Base-by-base conservation (phyloP, 2,797 vertebrate species). In the Bradypus variegatus region DNA sequence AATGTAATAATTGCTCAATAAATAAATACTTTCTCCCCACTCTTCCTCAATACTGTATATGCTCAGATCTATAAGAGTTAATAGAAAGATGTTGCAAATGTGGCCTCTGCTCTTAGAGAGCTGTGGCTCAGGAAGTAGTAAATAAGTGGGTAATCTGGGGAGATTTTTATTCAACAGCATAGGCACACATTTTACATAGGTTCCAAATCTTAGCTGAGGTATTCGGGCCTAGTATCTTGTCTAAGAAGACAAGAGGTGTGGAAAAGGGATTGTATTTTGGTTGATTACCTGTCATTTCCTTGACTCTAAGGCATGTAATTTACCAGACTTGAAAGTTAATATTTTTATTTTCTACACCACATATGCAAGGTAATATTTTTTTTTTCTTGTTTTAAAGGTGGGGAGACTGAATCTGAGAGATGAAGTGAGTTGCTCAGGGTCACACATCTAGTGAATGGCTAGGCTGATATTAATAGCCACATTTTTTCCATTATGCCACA, bases 351-450 rank as follows among this genome's bases (percentile, higher is more conserved):
- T 60, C 14, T 13, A 21, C 29, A 50, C 38, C 41, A 75, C 14
- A 50, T n/a, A 65, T 70, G 27, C 31, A 67, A 82, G 75, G 21
- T 10, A 31, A 16, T 69, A 31, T 7, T 62, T 88, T 6, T 88
- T 6, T 48, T 5, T 78, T 75, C n/a, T 82, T 19, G 25, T 79
- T 76, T 85, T 76, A 70, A 88, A 83, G 41, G 27, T 27, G 15
- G 73, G 53, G 83, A 95, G 90, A 91, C 92, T 65, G 72, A 95
- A 86, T 87, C 78, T 31, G n/a, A 27, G 36, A 85, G 73, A 36
- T 11, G 45, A 19, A 29, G 50, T 9, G n/a, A 38, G 41, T 36
- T 13, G 31, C 16, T 89, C 41, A 29, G 86, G 67, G 38, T 80
- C 77, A 58, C 29, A 18, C 15, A 45, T 19, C 48, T 60, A 62